Base-by-base conservation (phyloP, 2,888 invertebrate species). In the Tetheella fluctuosa region DNA sequence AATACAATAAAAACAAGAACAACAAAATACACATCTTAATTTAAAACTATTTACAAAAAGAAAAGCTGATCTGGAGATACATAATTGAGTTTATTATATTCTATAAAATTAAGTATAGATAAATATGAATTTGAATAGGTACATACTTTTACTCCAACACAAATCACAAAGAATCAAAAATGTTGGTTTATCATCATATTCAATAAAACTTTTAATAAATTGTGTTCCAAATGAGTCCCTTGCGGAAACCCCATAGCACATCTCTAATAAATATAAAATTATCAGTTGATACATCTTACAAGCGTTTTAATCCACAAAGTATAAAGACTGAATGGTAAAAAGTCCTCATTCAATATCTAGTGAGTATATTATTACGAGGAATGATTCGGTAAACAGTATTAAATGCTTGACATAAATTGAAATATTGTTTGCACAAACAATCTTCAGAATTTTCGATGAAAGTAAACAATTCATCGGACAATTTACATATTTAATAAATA, bases 141-240 rank as follows among this genome's bases (percentile, higher is more conserved):
- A 73, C 84, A 77, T 70, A 89, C 89, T 70, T 55, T 74, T 80
- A 15, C 64, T 67, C 89, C 88, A 88, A 59, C 88, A 88, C 13
- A 86, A 60, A 23, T 76, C 70, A 13, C 65, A 64, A 17, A 72
- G 79, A n/a, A 83, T 67, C 34, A 88, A 61, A 68, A 77, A 72
- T 0, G 87, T 86, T 0, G 88, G 82, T 57, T 79, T 83, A 0
- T 66, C 59, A 64, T 89, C 89, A 63, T 89, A 86, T 55, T 68
- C 60, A 3, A 89, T 72, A 12, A 76, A 89, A 13, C 71, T 63
- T 59, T 69, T 81, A 10, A 89, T 64, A 60, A 88, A 87, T 56
- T 72, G 30, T 0, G 23, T 7, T 23, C 55, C 20, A 55, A 20
- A 23, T 34, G 20, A 34, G 34, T 34, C 34, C 55, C 55, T 23